Percentiles rank a stretch among this genome's conserved stretches.
Evolutionary conservation across 2,797 vertebrate species (phyloP).

Genomic region (Gambusia yucatana): DNA sequence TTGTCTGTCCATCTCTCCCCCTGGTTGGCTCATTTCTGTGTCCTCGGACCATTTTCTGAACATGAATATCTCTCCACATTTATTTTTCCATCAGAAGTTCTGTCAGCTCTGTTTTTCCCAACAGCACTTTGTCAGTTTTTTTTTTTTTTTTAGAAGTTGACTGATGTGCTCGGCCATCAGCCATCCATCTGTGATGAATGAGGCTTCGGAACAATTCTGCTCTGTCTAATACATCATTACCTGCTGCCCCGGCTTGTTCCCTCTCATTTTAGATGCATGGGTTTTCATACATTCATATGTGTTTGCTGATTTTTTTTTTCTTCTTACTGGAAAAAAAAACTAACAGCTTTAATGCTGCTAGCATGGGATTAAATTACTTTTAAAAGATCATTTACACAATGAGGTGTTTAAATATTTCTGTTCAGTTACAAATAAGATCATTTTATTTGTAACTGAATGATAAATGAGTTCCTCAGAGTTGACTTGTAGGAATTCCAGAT

Average conservation of each 20-base stretch:
- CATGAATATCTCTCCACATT: background rate
- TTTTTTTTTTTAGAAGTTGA: background rate
- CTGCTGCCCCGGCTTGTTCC: background rate
- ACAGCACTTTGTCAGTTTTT: background rate
- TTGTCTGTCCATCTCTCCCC: background rate
- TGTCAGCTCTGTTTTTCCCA: background rate
- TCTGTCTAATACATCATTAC: constrained; percentile 51
- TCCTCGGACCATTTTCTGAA: background rate
- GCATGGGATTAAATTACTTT: background rate
- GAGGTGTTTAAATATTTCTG: background rate
- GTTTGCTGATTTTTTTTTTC: background rate
- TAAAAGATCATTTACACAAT: background rate
- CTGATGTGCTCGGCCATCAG: constrained; percentile 37
- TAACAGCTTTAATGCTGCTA: background rate
- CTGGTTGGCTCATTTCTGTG: background rate
- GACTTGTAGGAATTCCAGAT: background rate
- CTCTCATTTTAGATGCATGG: background rate
- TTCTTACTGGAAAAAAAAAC: background rate
- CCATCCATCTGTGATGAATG: constrained; percentile 62
- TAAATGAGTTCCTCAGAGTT: background rate
- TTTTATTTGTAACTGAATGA: background rate
- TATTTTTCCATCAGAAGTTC: background rate
- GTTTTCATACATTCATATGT: constrained; percentile 2
- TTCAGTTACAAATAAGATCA: background rate
- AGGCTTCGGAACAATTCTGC: constrained; percentile 14